A percentile compares a stretch with the other conserved stretches of the same genome.
These are phyloP conservation scores for Mormyrops attenuatus DNA, from an alignment of 2,797 vertebrate species.

Conservation along the genomic window DNA sequence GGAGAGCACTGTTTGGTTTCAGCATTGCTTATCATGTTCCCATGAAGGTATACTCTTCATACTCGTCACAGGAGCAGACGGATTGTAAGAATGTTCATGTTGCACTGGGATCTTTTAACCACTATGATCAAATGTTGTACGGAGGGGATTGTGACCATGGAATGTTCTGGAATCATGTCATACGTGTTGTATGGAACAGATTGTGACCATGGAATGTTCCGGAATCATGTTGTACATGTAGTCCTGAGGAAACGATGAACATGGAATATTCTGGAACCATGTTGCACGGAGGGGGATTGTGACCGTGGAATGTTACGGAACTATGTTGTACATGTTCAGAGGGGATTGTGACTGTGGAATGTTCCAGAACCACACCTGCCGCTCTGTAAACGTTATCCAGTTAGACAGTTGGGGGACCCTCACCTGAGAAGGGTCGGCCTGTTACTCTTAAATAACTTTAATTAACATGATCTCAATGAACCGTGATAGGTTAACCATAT, in stretches of 20 bases:
- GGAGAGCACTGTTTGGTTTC: constrained; percentile 25
- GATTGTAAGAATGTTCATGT: constrained; percentile 10
- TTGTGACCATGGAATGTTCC: neutral
- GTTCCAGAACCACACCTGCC: neutral
- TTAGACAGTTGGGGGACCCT: neutral
- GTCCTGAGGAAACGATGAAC: neutral
- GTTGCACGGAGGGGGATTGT: neutral
- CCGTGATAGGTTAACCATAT: neutral
- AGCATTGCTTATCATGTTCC: constrained; percentile 21
- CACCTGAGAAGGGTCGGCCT: neutral
- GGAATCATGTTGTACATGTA: neutral
- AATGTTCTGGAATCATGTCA: neutral
- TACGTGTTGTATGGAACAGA: neutral
- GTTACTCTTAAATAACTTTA: neutral
- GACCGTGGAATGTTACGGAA: neutral
- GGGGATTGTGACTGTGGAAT: neutral
- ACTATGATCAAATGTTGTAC: neutral
- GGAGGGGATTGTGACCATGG: neutral
- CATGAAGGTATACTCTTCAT: neutral
- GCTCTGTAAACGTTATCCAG: neutral
- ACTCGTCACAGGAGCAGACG: neutral
- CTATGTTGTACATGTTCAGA: neutral
- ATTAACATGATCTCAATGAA: neutral
- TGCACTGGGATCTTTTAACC: constrained; percentile 9
- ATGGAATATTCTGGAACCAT: neutral